Conservation (phyloP, 2,888 invertebrate genomes). For the Hypena proboscidalis region DNA sequence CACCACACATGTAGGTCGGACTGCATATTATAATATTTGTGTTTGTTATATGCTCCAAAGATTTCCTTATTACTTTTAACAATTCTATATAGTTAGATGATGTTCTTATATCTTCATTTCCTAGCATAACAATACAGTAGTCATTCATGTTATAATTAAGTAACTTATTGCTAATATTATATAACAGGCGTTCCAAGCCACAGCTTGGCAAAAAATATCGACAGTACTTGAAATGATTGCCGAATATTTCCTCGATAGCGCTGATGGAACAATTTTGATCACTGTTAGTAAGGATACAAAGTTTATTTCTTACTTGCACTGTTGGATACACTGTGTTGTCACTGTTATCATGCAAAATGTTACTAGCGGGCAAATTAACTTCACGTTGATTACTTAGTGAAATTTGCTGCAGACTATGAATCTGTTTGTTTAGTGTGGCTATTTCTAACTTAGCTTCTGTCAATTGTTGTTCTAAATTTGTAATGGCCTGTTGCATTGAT, state of each 20-base stretch:
- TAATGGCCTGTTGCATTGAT: background rate
- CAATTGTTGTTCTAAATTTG: background rate
- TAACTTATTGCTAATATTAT: background rate
- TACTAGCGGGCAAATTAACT: background rate
- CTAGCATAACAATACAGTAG: background rate
- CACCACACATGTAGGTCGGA: constrained; percentile 2
- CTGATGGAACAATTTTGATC: background rate
- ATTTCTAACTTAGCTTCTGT: background rate
- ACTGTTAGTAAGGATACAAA: background rate
- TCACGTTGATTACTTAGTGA: too few relatives aligned
- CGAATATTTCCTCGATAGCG: background rate
- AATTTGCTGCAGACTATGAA: too few relatives aligned
- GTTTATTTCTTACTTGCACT: background rate
- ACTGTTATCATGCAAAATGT: background rate
- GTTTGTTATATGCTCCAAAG: background rate
- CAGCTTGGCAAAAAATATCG: background rate
- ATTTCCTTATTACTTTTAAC: background rate
- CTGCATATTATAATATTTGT: background rate
- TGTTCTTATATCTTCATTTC: background rate
- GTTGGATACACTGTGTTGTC: background rate
- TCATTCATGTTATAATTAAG: background rate
- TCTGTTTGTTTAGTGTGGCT: background rate
- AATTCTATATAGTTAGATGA: background rate
- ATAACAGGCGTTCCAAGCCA: background rate
- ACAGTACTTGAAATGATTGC: background rate